Percentiles rank a stretch among this genome's conserved stretches.
Evolutionary conservation across 2,888 invertebrate species (phyloP).

Genomic region (Mystacides longicornis): DNA sequence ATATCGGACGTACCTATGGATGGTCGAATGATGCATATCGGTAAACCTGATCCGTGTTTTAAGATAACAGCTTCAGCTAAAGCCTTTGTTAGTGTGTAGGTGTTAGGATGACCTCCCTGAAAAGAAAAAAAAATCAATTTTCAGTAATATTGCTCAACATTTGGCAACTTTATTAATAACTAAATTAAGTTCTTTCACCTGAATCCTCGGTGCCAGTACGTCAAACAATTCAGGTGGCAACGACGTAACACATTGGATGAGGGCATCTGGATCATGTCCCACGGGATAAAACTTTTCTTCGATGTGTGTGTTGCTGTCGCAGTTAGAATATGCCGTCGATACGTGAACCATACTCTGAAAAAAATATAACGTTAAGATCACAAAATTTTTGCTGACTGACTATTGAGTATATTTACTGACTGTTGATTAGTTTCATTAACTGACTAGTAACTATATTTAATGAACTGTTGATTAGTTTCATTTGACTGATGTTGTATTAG

Average conservation of each 20-base stretch:
- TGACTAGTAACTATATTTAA: too few species aligned
- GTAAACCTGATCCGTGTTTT: constrained; percentile 63
- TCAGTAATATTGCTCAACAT: neutral
- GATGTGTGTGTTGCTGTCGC: constrained; percentile 64
- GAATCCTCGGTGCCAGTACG: constrained; percentile 48
- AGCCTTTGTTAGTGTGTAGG: constrained; percentile 93
- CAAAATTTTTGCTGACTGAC: too few species aligned
- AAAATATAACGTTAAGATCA: too few species aligned
- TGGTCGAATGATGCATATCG: constrained; percentile 85
- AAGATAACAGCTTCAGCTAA: constrained; percentile 80
- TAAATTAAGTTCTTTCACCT: too few species aligned
- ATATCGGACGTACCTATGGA: constrained; percentile 67
- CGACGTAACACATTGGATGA: constrained; percentile 54
- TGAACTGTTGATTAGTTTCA: too few species aligned
- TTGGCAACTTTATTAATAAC: neutral
- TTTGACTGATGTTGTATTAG: too few species aligned
- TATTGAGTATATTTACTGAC: too few species aligned
- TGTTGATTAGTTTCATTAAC: too few species aligned
- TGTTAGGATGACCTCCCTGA: constrained; percentile 59
- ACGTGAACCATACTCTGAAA: constrained; percentile 75
- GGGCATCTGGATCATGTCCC: constrained; percentile 53
- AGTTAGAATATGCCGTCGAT: constrained; percentile 95
- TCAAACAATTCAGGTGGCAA: constrained; percentile 55
- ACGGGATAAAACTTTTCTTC: constrained; percentile 79
- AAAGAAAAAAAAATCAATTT: neutral